A percentile compares a stretch with the other conserved stretches of the same genome.
Conservation (phyloP, 2,888 invertebrate species). For the Polietes domitor region DNA sequence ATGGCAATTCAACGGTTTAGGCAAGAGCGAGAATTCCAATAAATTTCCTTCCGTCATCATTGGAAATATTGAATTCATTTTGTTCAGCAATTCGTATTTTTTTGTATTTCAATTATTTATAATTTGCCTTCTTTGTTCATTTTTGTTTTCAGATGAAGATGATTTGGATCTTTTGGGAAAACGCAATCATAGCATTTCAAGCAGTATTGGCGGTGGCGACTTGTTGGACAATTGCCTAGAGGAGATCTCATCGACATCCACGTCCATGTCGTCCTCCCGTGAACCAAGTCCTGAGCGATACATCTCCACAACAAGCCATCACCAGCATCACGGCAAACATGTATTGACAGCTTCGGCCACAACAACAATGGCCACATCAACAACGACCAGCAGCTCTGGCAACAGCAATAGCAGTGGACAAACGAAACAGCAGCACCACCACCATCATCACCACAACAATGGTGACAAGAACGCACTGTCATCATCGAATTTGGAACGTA, state of each 20-base stretch:
- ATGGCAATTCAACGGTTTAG: no score
- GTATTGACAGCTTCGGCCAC: constrained; percentile 25
- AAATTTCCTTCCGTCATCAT: no score
- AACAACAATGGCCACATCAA: constrained; percentile 8
- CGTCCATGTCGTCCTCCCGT: constrained; percentile 72
- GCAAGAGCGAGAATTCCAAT: no score
- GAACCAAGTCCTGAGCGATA: constrained; percentile 72
- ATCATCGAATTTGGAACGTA: constrained; percentile 41
- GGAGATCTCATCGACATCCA: constrained; percentile 72
- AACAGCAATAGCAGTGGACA: background rate
- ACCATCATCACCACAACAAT: constrained; percentile 55
- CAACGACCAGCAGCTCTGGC: constrained; percentile 10
- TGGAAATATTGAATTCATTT: no score
- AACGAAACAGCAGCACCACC: constrained; percentile 41
- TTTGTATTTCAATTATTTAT: no score
- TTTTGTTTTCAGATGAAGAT: constrained; percentile 57
- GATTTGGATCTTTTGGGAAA: constrained; percentile 63
- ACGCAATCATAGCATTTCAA: constrained; percentile 68
- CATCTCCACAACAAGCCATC: constrained; percentile 50
- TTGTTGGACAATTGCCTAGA: constrained; percentile 72
- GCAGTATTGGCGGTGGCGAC: constrained; percentile 66
- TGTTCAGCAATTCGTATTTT: no score
- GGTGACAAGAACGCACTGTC: constrained; percentile 47
- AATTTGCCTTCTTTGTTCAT: background rate
- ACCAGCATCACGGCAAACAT: constrained; percentile 32